A percentile compares a stretch with the other conserved stretches of the same genome.
Conservation (phyloP, 2,113 vertebrate species). For the Oceanites oceanicus region DNA sequence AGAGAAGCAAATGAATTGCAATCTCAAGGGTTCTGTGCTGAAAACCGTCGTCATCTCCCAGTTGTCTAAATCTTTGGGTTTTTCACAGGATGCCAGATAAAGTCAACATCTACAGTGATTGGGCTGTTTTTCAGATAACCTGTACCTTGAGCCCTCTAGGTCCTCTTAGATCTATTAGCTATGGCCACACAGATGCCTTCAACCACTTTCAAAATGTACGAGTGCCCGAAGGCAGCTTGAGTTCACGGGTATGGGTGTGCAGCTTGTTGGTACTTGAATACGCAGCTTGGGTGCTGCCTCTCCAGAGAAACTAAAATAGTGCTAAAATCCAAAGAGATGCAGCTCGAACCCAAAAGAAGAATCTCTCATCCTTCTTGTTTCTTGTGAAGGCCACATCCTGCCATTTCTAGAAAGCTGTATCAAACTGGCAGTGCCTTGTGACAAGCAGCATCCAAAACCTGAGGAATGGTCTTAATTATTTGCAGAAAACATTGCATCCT, state of each 20-base stretch:
- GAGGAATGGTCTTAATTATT: not conserved
- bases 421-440: not conserved
- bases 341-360: not conserved
- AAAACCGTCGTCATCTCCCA: not conserved
- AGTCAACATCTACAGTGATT: not conserved
- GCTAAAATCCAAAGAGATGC: not conserved
- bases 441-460: not conserved
- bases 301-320: not conserved
- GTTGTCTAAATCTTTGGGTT: not conserved
- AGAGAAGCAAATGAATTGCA: not conserved
- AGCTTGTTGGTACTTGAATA: not conserved
- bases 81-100: not conserved
- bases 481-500: not conserved
- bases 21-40: not conserved
- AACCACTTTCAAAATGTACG: not conserved
- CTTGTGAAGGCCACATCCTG: not conserved
- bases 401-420: not conserved
- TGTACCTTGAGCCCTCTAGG: not conserved
- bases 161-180: not conserved
- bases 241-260: accelerated
- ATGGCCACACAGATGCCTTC: not conserved
- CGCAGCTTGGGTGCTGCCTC: not conserved
- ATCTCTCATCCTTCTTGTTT: not conserved
- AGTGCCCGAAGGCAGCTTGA: not conserved
- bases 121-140: not conserved